Base-by-base conservation (phyloP, 2,888 invertebrate genomes). In the Nebria brevicollis region DNA sequence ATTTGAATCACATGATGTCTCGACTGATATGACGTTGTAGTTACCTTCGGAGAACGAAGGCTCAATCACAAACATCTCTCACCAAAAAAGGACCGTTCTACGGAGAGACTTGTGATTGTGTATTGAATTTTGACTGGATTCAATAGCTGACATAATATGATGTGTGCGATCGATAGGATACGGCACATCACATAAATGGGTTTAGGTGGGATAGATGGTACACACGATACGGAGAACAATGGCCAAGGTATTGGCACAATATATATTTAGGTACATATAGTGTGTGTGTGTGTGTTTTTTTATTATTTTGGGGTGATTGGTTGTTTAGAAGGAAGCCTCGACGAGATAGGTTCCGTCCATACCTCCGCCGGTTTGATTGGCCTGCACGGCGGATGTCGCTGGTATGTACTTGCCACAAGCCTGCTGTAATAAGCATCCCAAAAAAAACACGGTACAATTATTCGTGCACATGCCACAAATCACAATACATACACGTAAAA, bases 401-500 rank as follows among this genome's bases (percentile, higher is more conserved):
- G 95, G 95, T 92, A 95, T 95, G 91, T 95, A 95, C 90, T 95
- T 95, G 87, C 95, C 95, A 90, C 95, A 95, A 85, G 95, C 95
- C 93, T 95, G 93, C 92, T 94, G 75, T 34, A 78, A 73, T n/a
- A 77, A 26, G 43, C 25, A 70, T 34, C 70, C 70, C 13, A 13
- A 54, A 54, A 54, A 54, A 54, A 13, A 54, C 54, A 54, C 54
- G 54, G 54, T 54, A 54, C 54, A 54, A 8, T 54, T 54, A 54
- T 54, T 11, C 11, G 13, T 54, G 54, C 54, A 54, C 54, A 54
- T 54, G 54, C 54, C 54, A 54, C 54, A 54, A 54, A 54, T 54
- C 54, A 54, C 54, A 13, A 54, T 8, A 54, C 54, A 54, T 3
- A 54, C 54, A 54, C 54, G 13, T 54, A 54, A 54, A 54, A 54